These are phyloP conservation scores for Orius insidiosus DNA, from an alignment of 1,140 invertebrate species.

Conservation along the genomic window DNA sequence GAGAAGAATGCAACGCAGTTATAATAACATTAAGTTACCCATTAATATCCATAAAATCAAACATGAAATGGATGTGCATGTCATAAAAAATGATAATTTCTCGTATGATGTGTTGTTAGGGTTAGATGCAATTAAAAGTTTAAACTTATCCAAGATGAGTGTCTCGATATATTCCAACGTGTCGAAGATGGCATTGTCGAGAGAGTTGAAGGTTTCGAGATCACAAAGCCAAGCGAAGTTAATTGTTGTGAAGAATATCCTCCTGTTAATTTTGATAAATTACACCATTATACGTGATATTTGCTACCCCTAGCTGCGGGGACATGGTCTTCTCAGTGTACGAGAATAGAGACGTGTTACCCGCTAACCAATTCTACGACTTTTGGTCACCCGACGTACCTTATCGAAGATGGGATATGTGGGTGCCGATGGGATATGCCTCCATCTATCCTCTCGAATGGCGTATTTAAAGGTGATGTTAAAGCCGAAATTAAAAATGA, in stretches of 20 bases:
- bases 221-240: too few species aligned
- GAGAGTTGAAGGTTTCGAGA: neutral
- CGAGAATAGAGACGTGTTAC: too few species aligned
- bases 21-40: conserved; percentile 3
- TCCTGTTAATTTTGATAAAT: neutral
- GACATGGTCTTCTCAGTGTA: too few species aligned
- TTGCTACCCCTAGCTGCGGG: conserved; percentile 26
- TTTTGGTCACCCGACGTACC: too few species aligned
- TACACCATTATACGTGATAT: conserved; percentile 12
- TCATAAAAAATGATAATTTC: conserved; percentile 16
- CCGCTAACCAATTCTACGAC: too few species aligned
- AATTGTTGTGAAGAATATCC: neutral
- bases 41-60: conserved; percentile 19
- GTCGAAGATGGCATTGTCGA: neutral
- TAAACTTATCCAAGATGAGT: conserved; percentile 16
- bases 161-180: conserved; percentile 14
- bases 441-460: too few species aligned
- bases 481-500: too few species aligned
- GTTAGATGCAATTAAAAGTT: conserved; percentile 16
- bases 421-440: too few species aligned
- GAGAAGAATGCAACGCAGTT: conserved; percentile 14
- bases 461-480: too few species aligned
- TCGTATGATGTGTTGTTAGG: conserved; percentile 17
- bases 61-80: conserved; percentile 14
- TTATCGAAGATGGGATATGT: too few species aligned